These are phyloP conservation scores for Palythoa grandis DNA, from an alignment of 92 coral and sea anemone genomes.

Conservation along the genomic window DNA sequence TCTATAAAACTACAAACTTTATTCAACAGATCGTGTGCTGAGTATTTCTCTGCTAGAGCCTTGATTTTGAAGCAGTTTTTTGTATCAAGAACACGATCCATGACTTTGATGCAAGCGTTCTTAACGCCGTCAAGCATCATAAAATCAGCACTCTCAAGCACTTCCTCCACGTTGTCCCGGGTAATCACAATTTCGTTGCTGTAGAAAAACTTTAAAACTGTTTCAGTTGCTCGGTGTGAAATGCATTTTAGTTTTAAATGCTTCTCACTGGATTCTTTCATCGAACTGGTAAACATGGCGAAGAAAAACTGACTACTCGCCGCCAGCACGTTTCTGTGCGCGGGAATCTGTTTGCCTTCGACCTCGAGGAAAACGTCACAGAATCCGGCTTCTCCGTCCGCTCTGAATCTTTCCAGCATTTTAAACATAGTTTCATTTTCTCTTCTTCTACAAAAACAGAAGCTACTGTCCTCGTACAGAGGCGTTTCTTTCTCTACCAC, in stretches of 20 bases:
- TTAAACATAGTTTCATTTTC: not conserved
- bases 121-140: conserved; percentile 64
- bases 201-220: conserved; percentile 76
- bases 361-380: conserved; percentile 78
- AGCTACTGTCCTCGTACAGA: conserved; percentile 16
- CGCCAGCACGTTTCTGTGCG: conserved; percentile 59
- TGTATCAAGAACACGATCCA: conserved; percentile 45
- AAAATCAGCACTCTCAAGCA: conserved; percentile 68
- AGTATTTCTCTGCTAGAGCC: conserved; percentile 69
- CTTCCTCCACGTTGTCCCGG: conserved; percentile 62
- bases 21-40: conserved; percentile 50
- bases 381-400: conserved; percentile 79
- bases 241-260: conserved; percentile 63
- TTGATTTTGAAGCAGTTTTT: conserved; percentile 75
- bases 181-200: conserved; percentile 66
- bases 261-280: conserved; percentile 73
- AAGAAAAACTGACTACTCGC: conserved; percentile 74
- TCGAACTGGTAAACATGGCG: conserved; percentile 84
- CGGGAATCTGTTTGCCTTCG: conserved; percentile 70
- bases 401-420: conserved; percentile 60
- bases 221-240: conserved; percentile 58
- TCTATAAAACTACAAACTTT: conserved; percentile 61
- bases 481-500: conserved; percentile 35
- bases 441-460: not conserved
- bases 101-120: conserved; percentile 68